Base-by-base conservation (phyloP, 1,140 invertebrate genomes). In the Amphibalanus amphitrite region DNA sequence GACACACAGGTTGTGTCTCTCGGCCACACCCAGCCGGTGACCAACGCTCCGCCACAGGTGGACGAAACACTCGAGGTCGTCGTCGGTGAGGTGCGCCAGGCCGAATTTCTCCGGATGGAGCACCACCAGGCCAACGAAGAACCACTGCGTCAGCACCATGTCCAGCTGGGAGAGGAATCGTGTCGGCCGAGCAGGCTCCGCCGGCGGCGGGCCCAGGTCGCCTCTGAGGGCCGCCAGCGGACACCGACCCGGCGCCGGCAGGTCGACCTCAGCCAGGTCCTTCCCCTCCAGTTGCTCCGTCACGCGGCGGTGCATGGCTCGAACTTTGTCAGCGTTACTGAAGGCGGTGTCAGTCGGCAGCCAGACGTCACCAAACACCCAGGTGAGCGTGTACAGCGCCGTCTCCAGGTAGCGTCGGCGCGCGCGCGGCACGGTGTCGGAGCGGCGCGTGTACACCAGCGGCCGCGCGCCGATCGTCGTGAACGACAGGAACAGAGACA, bases 31-130 rank as follows among this genome's bases (percentile, higher is more conserved):
- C 68, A 95, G 82, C 76, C 90, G 79, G 75, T 87, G 84, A 0
- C 91, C 91, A 33, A 94, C 86, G 0, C 90, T 87, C 67, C 86
- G 83, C 92, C 92, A 95, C 75, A 93, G 86, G 78, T 95, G 91
- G 1, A 90, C 79, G 69, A 90, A 87, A n/a, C 86, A 87, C 69
- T 90, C 86, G n/a, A 88, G 76, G 70, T 89, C 88, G 29, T 86
- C 82, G 17, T 82, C 75, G 28, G 81, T 82, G 4, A 78, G 77
- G 23, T 82, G 68, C 3, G 77, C 74, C 3, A 92, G 80, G 0
- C 90, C 89, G 38, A 92, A 79, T 29, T 84, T 78, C 68, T 87
- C 79, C 0, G 88, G 85, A 64, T 85, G 85, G 6, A 90, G 73
- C 0, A 92, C 75, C 0, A 86, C 83, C 69, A 88, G 86, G 0